These are phyloP conservation scores for Chelidonichthys spinosus DNA, from an alignment of 2,797 vertebrate species.

Conservation along the genomic window DNA sequence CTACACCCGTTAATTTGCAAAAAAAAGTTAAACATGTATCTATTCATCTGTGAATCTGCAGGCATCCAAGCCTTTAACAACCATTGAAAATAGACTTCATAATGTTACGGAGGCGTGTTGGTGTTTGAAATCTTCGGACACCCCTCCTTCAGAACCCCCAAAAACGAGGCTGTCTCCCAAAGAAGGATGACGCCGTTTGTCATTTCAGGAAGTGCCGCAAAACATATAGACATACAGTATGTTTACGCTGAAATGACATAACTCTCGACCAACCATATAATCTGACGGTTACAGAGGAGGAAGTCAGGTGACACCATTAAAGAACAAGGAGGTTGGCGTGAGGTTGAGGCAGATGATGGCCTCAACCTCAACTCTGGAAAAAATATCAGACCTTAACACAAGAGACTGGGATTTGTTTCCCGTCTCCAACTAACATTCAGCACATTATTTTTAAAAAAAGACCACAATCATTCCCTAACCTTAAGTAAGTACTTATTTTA, in stretches of 20 bases:
- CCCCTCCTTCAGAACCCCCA: not conserved
- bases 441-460: not conserved
- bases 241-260: too few species aligned
- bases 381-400: not conserved
- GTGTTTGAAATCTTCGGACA: not conserved
- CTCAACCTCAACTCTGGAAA: too few species aligned
- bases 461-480: not conserved
- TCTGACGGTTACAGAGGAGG: not conserved
- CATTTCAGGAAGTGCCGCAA: not conserved
- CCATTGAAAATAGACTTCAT: not conserved
- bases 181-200: not conserved
- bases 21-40: not conserved
- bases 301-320: slow-evolving; percentile 2
- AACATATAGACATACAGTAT: not conserved
- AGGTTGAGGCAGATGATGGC: not conserved
- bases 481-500: not conserved
- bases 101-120: not conserved
- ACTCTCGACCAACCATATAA: too few species aligned
- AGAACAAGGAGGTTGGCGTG: not conserved
- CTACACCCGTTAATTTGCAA: not conserved
- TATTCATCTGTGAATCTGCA: not conserved
- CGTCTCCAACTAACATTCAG: not conserved
- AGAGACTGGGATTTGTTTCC: not conserved
- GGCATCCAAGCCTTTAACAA: not conserved
- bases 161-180: not conserved